A percentile compares a stretch with the other conserved stretches of the same genome.
Conservation (phyloP, 2,888 invertebrate species). For the Drosophila hamatofila region DNA sequence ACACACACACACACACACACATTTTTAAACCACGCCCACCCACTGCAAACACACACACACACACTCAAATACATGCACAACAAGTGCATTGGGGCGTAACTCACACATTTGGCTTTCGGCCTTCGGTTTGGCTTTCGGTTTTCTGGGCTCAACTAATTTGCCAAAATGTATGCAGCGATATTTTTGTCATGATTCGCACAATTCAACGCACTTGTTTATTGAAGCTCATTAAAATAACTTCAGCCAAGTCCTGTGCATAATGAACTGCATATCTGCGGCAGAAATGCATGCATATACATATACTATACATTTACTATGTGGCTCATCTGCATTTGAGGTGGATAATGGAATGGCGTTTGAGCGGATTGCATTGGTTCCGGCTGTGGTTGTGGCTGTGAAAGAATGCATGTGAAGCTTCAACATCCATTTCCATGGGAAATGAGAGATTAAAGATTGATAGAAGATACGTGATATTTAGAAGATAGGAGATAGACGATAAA, state of each 20-base stretch:
- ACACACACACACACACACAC: background rate
- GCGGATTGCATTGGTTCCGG: constrained; percentile 11
- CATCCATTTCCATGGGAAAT: too few relatives aligned
- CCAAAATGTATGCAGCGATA: constrained; percentile 30
- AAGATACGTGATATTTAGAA: background rate
- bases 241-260: constrained; percentile 45
- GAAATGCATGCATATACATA: background rate
- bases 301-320: background rate
- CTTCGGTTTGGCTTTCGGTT: constrained; percentile 36
- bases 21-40: constrained; percentile 11
- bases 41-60: background rate
- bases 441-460: too few relatives aligned
- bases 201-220: constrained; percentile 12
- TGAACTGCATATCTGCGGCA: constrained; percentile 25
- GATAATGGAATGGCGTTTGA: constrained; percentile 6
- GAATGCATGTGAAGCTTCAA: background rate
- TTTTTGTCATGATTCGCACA: constrained; percentile 20
- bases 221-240: constrained; percentile 22
- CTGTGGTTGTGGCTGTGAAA: background rate
- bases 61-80: background rate
- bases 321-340: constrained; percentile 1
- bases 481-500: too few relatives aligned
- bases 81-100: constrained; percentile 20
- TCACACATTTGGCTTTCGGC: constrained; percentile 8
- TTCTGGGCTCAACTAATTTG: constrained; percentile 48